phyloP scores from a whole-genome alignment of 2,113 vertebrate genomes.

The Antechinus stuartii region DNA sequence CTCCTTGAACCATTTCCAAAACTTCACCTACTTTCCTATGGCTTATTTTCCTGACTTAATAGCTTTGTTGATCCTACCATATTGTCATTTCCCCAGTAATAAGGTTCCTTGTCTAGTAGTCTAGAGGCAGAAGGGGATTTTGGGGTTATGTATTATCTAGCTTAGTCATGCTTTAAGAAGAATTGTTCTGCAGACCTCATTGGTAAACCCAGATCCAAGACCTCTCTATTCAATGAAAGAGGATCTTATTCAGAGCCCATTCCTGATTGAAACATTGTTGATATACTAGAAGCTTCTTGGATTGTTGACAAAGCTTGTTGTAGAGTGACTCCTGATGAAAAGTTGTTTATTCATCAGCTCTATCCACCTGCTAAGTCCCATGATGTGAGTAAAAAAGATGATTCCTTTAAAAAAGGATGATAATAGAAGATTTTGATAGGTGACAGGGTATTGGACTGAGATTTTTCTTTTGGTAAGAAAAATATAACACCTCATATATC shows the following conservation, averaged over 20 bases:
- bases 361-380: background rate
- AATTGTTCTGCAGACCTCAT: background rate
- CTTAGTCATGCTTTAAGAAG: background rate
- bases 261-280: background rate
- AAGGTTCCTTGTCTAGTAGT: background rate
- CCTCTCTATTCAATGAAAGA: background rate
- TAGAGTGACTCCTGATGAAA: background rate
- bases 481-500: background rate
- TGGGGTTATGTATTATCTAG: background rate
- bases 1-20: slow-evolving; percentile 75
- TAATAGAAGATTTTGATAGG: background rate
- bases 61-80: background rate
- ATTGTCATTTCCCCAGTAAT: background rate
- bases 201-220: background rate
- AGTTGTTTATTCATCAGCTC: background rate
- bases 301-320: background rate
- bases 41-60: background rate
- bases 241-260: background rate
- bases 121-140: background rate
- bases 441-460: background rate
- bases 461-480: background rate
- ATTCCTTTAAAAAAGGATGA: background rate
- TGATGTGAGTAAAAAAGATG: background rate
- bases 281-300: slow-evolving; percentile 12
- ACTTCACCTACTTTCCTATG: slow-evolving; percentile 23